These are phyloP conservation scores for Corbicula japonica DNA, from an alignment of 2,888 invertebrate genomes.

Conservation along the genomic window DNA sequence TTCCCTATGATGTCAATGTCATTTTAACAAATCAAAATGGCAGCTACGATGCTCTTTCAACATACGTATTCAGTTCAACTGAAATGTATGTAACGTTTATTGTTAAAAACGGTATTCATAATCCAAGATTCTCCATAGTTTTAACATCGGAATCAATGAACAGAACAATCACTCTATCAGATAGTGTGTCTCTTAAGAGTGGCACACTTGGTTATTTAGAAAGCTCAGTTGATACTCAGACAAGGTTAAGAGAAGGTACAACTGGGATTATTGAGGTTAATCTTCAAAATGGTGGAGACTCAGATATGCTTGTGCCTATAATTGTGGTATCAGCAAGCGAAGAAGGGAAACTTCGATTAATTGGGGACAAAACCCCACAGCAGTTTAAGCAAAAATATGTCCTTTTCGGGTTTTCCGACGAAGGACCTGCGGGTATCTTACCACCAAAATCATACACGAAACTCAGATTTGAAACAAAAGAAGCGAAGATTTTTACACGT, in stretches of 20 bases:
- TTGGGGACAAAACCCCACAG: background rate
- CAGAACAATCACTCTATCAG: background rate
- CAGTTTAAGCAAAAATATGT: slow-evolving; percentile 5
- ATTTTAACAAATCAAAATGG: slow-evolving; percentile 9
- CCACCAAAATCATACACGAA: slow-evolving; percentile 21
- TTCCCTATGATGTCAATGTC: slow-evolving; percentile 28
- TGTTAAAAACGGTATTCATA: background rate
- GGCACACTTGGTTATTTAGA: slow-evolving; percentile 23
- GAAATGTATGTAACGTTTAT: slow-evolving; percentile 38
- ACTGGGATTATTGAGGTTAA: slow-evolving; percentile 20
- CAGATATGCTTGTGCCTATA: slow-evolving; percentile 31
- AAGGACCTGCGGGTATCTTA: slow-evolving; percentile 34
- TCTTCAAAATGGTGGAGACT: slow-evolving; percentile 35
- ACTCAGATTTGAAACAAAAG: slow-evolving; percentile 22
- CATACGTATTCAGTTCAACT: slow-evolving; percentile 32
- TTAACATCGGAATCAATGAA: background rate
- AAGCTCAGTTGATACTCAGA: background rate
- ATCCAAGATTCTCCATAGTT: background rate
- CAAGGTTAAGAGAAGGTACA: slow-evolving; percentile 16
- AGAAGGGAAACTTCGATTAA: slow-evolving; percentile 14
- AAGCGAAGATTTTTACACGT: background rate
- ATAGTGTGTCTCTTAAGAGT: background rate
- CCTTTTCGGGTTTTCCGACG: slow-evolving; percentile 5
- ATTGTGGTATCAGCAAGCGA: slow-evolving; percentile 13
- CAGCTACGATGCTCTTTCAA: background rate